Evolutionary conservation across 2,888 invertebrate genomes (phyloP).

Genomic region (Tryphoninae sp.): DNA sequence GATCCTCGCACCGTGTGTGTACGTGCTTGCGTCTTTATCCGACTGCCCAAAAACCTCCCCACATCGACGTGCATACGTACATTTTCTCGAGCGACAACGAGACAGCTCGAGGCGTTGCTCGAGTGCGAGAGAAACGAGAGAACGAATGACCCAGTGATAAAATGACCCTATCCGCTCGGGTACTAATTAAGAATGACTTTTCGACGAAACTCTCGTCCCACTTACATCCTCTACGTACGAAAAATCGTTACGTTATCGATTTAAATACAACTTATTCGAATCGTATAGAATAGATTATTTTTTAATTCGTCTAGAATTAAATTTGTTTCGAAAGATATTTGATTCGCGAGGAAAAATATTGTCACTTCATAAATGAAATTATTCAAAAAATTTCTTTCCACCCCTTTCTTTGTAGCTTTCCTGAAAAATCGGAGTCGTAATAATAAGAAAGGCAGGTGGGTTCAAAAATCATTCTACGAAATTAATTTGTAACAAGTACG

Average conservation of each 20-base stretch:
- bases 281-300: not conserved
- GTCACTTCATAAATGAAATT: too few species aligned
- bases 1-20: slow-evolving; percentile 3
- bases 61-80: not conserved
- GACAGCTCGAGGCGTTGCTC: slow-evolving; percentile 30
- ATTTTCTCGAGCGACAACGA: slow-evolving; percentile 25
- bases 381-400: not conserved
- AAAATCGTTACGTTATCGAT: not conserved
- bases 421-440: slow-evolving; percentile 30
- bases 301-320: not conserved
- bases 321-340: not conserved
- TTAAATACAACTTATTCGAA: not conserved
- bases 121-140: slow-evolving; percentile 71
- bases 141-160: slow-evolving; percentile 79
- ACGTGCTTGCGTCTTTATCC: slow-evolving; percentile 17
- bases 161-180: slow-evolving; percentile 71
- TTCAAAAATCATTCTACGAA: slow-evolving; percentile 24
- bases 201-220: slow-evolving; percentile 73
- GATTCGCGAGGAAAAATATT: not conserved
- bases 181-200: slow-evolving; percentile 77
- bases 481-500: slow-evolving; percentile 37
- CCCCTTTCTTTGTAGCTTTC: not conserved
- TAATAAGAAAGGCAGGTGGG: slow-evolving; percentile 9
- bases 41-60: slow-evolving; percentile 11
- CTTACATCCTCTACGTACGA: slow-evolving; percentile 64